Evolutionary conservation across 2,888 invertebrate species (phyloP).

Genomic region (Hydroisotoma schaefferi): DNA sequence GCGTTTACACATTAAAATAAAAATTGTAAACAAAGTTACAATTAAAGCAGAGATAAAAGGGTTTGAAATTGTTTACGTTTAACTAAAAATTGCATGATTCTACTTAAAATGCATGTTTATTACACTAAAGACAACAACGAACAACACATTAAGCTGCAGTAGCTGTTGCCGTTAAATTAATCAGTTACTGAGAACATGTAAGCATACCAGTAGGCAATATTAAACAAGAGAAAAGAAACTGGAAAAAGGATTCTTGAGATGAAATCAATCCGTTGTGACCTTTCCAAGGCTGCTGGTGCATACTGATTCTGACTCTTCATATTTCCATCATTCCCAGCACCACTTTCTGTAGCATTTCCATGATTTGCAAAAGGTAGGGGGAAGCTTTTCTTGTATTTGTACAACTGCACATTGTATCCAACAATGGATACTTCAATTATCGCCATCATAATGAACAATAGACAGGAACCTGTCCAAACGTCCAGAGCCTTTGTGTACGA

Average conservation of each 20-base stretch:
- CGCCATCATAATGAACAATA: constrained; percentile 57
- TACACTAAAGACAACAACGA: neutral
- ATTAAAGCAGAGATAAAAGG: too few relatives aligned
- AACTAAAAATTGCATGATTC: neutral
- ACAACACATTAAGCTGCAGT: neutral
- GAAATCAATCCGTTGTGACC: constrained; percentile 12
- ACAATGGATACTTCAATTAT: constrained; percentile 58
- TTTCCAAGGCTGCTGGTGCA: neutral
- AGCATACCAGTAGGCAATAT: constrained; percentile 23
- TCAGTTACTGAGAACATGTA: constrained; percentile 3
- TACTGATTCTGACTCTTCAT: neutral
- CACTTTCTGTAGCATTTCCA: neutral
- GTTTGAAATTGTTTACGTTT: too few relatives aligned
- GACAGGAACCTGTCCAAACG: constrained; percentile 55
- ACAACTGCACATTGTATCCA: constrained; percentile 51
- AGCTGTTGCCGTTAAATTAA: neutral
- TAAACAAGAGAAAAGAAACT: constrained; percentile 14
- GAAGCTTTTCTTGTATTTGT: constrained; percentile 3
- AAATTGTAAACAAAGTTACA: too few relatives aligned
- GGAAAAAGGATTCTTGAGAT: constrained; percentile 21
- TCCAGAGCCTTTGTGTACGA: constrained; percentile 58
- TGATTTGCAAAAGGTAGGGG: neutral
- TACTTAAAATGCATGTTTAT: neutral
- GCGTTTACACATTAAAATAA: too few relatives aligned
- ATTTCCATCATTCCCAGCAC: too few relatives aligned